Conservation (phyloP, 2,888 invertebrate genomes). For the Sisyra terminalis region DNA sequence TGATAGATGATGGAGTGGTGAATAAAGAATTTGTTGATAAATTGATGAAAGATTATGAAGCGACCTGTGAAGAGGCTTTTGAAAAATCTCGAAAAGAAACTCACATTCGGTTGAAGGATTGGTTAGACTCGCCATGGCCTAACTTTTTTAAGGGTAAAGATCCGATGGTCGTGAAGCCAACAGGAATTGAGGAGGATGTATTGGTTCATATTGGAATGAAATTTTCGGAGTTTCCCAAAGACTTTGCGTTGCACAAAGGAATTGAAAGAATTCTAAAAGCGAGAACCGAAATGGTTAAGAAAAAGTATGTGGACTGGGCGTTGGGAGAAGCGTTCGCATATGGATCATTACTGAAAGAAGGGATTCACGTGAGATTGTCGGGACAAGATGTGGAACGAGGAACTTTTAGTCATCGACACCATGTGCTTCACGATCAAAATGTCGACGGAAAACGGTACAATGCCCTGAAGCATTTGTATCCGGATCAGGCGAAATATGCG, state of each 20-base stretch:
- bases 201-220: constrained; percentile 72
- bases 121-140: constrained; percentile 95
- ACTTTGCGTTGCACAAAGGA: constrained; percentile 79
- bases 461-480: constrained; percentile 82
- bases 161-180: constrained; percentile 62
- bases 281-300: constrained; percentile 85
- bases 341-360: constrained; percentile 92
- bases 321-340: constrained; percentile 97
- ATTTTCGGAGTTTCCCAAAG: constrained; percentile 75
- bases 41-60: constrained; percentile 79
- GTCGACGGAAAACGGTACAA: constrained; percentile 83
- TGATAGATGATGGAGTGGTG: constrained; percentile 54
- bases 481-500: constrained; percentile 96
- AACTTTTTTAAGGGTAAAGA: constrained; percentile 80
- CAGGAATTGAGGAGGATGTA: constrained; percentile 77
- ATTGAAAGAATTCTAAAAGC: constrained; percentile 77
- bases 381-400: constrained; percentile 97
- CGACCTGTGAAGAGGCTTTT: constrained; percentile 82
- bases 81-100: constrained; percentile 69
- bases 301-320: constrained; percentile 88
- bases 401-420: constrained; percentile 77
- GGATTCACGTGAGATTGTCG: constrained; percentile 87
- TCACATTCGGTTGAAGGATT: constrained; percentile 83
- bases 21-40: constrained; percentile 60
- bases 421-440: constrained; percentile 94